A percentile compares a stretch with the other conserved stretches of the same genome.
phyloP scores from a whole-genome alignment of 2,113 vertebrate species.

The Dipodomys ordii region DNA sequence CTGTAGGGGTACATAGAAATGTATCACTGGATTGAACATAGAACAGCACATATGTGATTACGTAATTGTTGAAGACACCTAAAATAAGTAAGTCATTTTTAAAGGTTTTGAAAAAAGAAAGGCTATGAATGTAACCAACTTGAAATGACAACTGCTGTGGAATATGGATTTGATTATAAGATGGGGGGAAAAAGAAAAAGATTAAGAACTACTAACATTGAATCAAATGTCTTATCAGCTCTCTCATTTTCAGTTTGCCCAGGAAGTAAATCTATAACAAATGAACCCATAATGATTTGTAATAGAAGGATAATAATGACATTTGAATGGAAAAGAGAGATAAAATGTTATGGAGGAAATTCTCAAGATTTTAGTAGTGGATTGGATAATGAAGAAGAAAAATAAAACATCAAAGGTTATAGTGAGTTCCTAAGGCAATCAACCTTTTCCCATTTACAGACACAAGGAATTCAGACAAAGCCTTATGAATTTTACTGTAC shows the following conservation, averaged over 20 bases:
- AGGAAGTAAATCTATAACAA: slow-evolving; percentile 41
- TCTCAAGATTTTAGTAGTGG: background rate
- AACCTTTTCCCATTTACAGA: background rate
- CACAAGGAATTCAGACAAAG: slow-evolving; percentile 11
- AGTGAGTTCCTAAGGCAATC: slow-evolving; percentile 41
- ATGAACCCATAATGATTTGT: slow-evolving; percentile 2
- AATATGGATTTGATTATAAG: slow-evolving; percentile 35
- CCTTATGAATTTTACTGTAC: background rate
- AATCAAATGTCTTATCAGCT: slow-evolving; percentile 5
- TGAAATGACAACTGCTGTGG: background rate
- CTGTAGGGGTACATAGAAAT: background rate
- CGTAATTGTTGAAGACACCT: background rate
- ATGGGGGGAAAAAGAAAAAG: background rate
- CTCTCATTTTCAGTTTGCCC: slow-evolving; percentile 22
- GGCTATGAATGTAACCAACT: background rate
- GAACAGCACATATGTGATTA: background rate
- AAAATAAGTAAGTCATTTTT: background rate
- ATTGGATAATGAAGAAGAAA: slow-evolving; percentile 19
- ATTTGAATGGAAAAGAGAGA: slow-evolving; percentile 16
- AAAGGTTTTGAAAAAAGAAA: background rate
- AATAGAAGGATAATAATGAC: slow-evolving; percentile 51
- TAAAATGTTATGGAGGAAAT: slow-evolving; percentile 3
- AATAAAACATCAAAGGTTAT: slow-evolving; percentile 26
- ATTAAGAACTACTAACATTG: slow-evolving; percentile 32
- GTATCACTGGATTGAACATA: background rate